Evolutionary conservation across 1,140 invertebrate species (phyloP).

Genomic region (Augochlora pura): DNA sequence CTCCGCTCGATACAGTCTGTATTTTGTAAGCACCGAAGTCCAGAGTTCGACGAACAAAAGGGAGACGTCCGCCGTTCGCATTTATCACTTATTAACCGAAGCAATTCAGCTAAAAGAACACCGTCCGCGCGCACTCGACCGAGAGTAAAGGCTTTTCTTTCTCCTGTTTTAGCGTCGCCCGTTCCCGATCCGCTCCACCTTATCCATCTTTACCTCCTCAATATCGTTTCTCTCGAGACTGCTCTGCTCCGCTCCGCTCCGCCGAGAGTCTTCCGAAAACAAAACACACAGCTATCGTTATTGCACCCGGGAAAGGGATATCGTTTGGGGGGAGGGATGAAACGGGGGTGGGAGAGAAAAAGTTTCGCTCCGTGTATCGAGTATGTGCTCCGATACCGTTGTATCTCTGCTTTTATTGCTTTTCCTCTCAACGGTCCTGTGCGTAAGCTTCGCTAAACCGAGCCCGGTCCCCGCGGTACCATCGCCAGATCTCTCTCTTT

Average conservation of each 20-base stretch:
- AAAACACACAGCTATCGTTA: conserved; percentile 17
- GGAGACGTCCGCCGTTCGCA: conserved; percentile 32
- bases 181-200: conserved; percentile 32
- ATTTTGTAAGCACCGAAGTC: no score
- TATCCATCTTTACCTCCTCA: conserved; percentile 31
- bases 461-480: not conserved
- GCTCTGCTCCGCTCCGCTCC: no score
- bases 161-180: conserved; percentile 7
- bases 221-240: conserved; percentile 44
- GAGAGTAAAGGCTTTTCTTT: conserved; percentile 36
- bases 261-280: conserved; percentile 22
- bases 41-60: conserved; percentile 18
- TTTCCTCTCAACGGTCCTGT: not conserved
- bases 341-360: not conserved
- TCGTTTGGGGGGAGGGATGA: not conserved
- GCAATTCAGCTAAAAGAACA: conserved; percentile 50
- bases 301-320: not conserved
- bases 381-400: not conserved
- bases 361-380: conserved; percentile 15
- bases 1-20: no score
- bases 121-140: conserved; percentile 37
- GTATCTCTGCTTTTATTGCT: conserved; percentile 2
- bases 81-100: conserved; percentile 58
- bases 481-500: no score
- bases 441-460: conserved; percentile 4